Base-by-base conservation (phyloP, 2,888 invertebrate genomes). In the Hydrotaea diabolus region DNA sequence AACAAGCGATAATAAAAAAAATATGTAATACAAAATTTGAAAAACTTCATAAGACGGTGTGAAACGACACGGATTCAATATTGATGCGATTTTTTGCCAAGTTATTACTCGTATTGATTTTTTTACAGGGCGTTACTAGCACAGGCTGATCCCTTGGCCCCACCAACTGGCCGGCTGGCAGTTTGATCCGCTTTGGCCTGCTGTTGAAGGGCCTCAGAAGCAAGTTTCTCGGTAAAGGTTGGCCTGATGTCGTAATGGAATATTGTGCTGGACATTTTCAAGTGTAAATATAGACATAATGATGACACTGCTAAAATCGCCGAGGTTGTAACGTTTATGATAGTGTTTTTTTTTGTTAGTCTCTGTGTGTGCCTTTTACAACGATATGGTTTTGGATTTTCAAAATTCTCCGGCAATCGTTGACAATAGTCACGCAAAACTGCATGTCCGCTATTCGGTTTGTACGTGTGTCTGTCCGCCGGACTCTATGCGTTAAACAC, bases 201-300 rank as follows among this genome's bases (percentile, higher is more conserved):
- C 7, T 31, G 39, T 39, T 1, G 9, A 13, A 13, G 39, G 39
- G 39, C 11, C 11, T 31, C 7, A 8, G 7, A 39, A 11, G 36
- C 5, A 36, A 36, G 36, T 36, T 13, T 39, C 31, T 2, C 31
- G 7, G 7, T 31, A 31, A 7, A 31, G 31, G n/a, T n/a, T 13
- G 43, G 49, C 5, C 15, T n/a, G 31, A n/a, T 49, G 49, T 15
- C n/a, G 49, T 49, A 49, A 49, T 49, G 49, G 49, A n/a, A 49
- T 49, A 49, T 49, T 59, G 59, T 59, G 17, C 2, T 59, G 59
- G 9, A 31, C 43, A 19, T 66, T 66, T 17, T 4, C 21, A 4
- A 21, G 69, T 21, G 69, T 69, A 69, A 69, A 69, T 69, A 69
- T 69, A 46, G 69, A 69, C 69, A 69, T 69, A 69, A 69, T 69